Evolutionary conservation across 2,113 vertebrate genomes (phyloP), one percentile per base, ranked within the genome.

Genomic region (Antidorcas marsupialis): DNA sequence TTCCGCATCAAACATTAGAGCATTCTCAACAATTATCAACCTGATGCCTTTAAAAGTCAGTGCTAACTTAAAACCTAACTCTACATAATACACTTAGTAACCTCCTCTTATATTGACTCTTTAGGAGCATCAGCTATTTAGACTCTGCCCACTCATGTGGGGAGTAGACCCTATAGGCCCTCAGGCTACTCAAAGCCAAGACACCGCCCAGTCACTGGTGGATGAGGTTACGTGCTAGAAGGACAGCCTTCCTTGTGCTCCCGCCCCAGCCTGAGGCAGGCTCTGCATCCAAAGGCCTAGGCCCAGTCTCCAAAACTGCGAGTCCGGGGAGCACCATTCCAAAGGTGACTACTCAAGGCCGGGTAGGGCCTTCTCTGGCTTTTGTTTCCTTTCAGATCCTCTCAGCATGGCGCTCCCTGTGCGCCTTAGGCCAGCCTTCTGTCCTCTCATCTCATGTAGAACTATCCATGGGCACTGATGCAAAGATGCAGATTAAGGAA

Each of bases 401-500:
- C n/a, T 23, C 43, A 27, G 27, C 50, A 4, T 30, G 6, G 1
- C 55, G 33, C 43, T 28, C 19, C 7, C 4, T 1, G 14, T 55
- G 45, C 3, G 0, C 1, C 6, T 11, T 0, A n/a, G 53, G 21
- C 28, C 71, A 57, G 85, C 45, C 13, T 17, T 21, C 59, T 52
- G 50, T 36, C 25, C 27, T 52, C 89, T 60, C 39, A n/a, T 4
- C 30, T 36, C 14, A n/a, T 3, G 23, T 0, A 36, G 27, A 5
- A 12, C 4, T 0, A 19, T 14, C 53, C 16, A 6, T 25, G 45
- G 28, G 6, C 17, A 5, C 14, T 7, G 39, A 23, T 17, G 25
- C 30, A 7, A 9, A 89, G 27, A 4, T 6, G 14, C 2, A 5
- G 28, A 76, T 7, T 17, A 3, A 12, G 30, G n/a, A 64, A 55